phyloP scores from a whole-genome alignment of 35 echinoderm and acorn worm species.

The Ptychodera flava region DNA sequence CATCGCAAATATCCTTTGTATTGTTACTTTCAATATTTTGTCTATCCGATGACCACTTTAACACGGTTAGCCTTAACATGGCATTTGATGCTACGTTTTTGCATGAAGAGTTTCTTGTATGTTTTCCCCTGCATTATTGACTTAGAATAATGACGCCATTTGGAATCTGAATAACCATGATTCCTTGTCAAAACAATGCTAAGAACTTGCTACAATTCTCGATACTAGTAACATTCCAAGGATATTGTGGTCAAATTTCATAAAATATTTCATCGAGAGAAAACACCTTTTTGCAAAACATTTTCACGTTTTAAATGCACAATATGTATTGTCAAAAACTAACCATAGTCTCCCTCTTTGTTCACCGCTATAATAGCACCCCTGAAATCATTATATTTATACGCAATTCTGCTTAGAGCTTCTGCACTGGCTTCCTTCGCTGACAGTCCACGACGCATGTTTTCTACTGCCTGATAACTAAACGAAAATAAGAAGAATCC shows the following conservation, averaged over 20 bases:
- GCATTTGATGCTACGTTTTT: too few species aligned
- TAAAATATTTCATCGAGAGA: not conserved
- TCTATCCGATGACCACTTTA: too few species aligned
- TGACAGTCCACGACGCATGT: slow-evolving; percentile 60
- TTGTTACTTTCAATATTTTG: too few species aligned
- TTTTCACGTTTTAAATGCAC: not conserved
- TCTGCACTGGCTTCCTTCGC: slow-evolving; percentile 51
- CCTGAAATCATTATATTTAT: slow-evolving; percentile 64
- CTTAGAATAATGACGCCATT: too few species aligned
- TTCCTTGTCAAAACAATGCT: not conserved
- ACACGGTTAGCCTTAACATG: too few species aligned
- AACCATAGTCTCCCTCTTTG: slow-evolving; percentile 71
- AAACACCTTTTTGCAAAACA: not conserved
- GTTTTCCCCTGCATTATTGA: too few species aligned
- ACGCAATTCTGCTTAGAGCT: slow-evolving; percentile 55
- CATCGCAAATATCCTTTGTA: too few species aligned
- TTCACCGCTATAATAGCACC: slow-evolving; percentile 68
- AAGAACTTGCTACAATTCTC: not conserved
- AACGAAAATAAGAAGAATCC: slow-evolving; percentile 4
- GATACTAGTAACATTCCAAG: not conserved
- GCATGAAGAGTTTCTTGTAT: too few species aligned
- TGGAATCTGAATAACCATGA: not conserved
- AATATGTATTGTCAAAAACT: not conserved
- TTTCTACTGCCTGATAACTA: slow-evolving; percentile 84
- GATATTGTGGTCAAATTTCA: not conserved